phyloP scores from a whole-genome alignment of 2,797 vertebrate genomes.

The Pangasius krempfi region DNA sequence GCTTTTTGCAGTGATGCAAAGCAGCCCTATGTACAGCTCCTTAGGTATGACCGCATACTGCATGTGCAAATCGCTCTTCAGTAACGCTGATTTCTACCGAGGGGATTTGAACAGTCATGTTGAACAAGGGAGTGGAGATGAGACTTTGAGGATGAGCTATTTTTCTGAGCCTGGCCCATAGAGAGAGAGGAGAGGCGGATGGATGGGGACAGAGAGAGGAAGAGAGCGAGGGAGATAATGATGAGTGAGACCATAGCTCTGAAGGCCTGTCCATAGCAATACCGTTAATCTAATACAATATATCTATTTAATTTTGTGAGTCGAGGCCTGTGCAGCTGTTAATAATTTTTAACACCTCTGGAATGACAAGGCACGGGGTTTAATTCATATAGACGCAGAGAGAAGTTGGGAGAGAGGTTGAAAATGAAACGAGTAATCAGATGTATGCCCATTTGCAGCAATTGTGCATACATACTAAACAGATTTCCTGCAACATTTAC shows the following conservation, averaged over 20 bases:
- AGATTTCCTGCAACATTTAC: neutral
- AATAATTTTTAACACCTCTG: slow-evolving; percentile 70
- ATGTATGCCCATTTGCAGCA: neutral
- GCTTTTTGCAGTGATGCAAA: slow-evolving; percentile 23
- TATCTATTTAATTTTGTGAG: slow-evolving; percentile 73
- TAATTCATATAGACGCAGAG: slow-evolving; percentile 46
- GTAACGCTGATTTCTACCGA: slow-evolving; percentile 66
- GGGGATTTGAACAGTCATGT: slow-evolving; percentile 61
- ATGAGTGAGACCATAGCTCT: slow-evolving; percentile 71
- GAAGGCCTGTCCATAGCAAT: slow-evolving; percentile 68
- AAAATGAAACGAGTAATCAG: neutral
- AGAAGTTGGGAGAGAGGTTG: slow-evolving; percentile 37
- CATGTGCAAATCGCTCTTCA: slow-evolving; percentile 38
- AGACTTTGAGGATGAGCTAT: slow-evolving; percentile 48
- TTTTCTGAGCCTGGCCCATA: slow-evolving; percentile 40
- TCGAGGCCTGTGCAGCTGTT: slow-evolving; percentile 66
- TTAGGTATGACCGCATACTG: slow-evolving; percentile 15
- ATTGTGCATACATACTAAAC: slow-evolving; percentile 5
- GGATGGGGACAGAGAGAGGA: neutral
- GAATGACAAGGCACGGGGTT: slow-evolving; percentile 61
- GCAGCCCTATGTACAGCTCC: slow-evolving; percentile 2
- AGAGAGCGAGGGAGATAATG: slow-evolving; percentile 54
- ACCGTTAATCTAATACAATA: slow-evolving; percentile 75
- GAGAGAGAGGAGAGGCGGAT: slow-evolving; percentile 28
- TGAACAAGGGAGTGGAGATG: slow-evolving; percentile 58